These are phyloP conservation scores for Halcyon badia DNA, from an alignment of 2,797 vertebrate species.

Conservation along the genomic window DNA sequence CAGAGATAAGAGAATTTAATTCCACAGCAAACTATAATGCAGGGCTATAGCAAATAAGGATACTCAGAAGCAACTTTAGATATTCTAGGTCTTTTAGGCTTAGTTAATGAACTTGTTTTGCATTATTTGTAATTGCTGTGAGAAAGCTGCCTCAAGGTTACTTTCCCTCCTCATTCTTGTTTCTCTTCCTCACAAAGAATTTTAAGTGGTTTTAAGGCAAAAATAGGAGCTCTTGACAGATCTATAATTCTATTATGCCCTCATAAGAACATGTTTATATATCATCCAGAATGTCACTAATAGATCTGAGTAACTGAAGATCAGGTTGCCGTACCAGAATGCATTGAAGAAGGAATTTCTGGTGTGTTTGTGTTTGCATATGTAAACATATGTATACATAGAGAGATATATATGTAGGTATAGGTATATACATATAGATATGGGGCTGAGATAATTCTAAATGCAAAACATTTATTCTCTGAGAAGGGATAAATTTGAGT, in stretches of 20 bases:
- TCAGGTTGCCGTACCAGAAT: not conserved
- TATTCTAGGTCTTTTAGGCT: not conserved
- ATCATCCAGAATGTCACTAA: not conserved
- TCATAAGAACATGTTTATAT: not conserved
- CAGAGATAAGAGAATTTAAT: not conserved
- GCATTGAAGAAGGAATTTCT: not conserved
- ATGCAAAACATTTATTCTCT: not conserved
- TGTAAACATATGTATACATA: not conserved
- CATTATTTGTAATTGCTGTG: not conserved
- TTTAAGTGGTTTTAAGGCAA: not conserved
- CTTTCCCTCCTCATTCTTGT: not conserved
- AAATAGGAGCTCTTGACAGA: not conserved
- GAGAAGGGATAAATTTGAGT: not conserved
- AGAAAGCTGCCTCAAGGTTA: not conserved
- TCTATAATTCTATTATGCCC: not conserved
- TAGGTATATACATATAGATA: not conserved
- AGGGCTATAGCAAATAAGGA: not conserved
- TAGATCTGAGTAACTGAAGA: not conserved
- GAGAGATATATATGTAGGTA: not conserved
- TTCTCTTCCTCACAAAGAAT: not conserved
- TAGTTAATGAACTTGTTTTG: not conserved
- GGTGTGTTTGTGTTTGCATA: not conserved
- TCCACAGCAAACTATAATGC: not conserved
- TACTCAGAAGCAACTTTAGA: not conserved
- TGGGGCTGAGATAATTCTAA: not conserved